These are phyloP conservation scores for Dicrurus megarhynchus DNA, from an alignment of 2,113 vertebrate genomes.

Conservation along the genomic window DNA sequence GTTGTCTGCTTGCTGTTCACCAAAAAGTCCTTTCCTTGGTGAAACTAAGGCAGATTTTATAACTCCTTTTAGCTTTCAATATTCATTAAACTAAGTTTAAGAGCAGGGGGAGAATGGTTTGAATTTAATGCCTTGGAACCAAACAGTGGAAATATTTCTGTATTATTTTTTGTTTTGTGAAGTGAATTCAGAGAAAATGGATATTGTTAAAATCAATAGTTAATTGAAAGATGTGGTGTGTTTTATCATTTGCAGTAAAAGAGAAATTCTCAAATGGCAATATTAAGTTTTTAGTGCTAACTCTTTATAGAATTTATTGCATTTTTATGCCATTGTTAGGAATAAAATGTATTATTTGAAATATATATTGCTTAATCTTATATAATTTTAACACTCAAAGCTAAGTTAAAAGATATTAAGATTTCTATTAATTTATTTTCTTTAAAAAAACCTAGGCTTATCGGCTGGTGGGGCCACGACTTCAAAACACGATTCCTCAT, in stretches of 20 bases:
- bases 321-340: not conserved
- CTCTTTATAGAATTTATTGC: not conserved
- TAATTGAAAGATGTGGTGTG: not conserved
- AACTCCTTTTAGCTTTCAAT: not conserved
- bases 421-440: not conserved
- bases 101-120: not conserved
- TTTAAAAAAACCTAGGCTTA: constrained; percentile 73
- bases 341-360: not conserved
- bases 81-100: not conserved
- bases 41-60: not conserved
- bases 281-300: not conserved
- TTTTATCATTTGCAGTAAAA: not conserved
- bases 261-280: not conserved
- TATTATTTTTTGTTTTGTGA: not conserved
- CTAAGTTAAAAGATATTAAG: not conserved
- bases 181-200: not conserved
- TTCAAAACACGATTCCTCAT: constrained; percentile 88
- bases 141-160: not conserved
- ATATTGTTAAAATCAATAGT: constrained; percentile 6
- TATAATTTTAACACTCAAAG: not conserved
- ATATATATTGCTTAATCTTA: not conserved
- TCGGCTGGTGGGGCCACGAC: constrained; percentile 93
- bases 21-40: not conserved
- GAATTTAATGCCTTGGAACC: not conserved
- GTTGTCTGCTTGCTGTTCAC: not conserved